Conservation (phyloP, 2,888 invertebrate genomes). For the Pristionchus arcanus region DNA sequence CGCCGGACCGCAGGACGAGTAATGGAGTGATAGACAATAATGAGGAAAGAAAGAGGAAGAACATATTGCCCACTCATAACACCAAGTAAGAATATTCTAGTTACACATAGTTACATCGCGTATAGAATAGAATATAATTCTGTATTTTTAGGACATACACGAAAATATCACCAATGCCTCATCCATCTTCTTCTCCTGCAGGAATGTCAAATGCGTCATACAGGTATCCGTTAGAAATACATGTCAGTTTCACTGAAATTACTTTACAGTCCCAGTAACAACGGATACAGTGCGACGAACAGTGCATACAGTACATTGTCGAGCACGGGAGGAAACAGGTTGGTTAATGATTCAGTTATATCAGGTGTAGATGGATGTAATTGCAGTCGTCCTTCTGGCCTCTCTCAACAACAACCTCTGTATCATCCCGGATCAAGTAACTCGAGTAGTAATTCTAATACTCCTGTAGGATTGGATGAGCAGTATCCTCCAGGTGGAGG, state of each 20-base stretch:
- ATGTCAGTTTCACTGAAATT: not conserved
- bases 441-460: not conserved
- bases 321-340: constrained; percentile 5
- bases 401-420: constrained; percentile 25
- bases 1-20: not conserved
- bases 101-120: not conserved
- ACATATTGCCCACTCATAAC: constrained; percentile 25
- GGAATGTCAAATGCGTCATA: not conserved
- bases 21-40: not conserved
- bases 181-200: constrained; percentile 8
- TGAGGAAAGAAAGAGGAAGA: constrained; percentile 22
- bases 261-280: not conserved
- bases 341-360: not conserved
- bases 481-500: constrained; percentile 41
- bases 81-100: not conserved
- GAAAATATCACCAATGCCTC: not conserved
- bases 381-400: constrained; percentile 31
- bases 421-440: constrained; percentile 16
- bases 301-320: not conserved
- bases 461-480: constrained; percentile 48
- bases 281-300: constrained; percentile 24
- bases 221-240: not conserved
- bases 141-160: constrained; percentile 46
- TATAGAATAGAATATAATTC: not conserved
- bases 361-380: not conserved